Evolutionary conservation across 2,888 invertebrate genomes (phyloP).

Genomic region (Merodon equestris): DNA sequence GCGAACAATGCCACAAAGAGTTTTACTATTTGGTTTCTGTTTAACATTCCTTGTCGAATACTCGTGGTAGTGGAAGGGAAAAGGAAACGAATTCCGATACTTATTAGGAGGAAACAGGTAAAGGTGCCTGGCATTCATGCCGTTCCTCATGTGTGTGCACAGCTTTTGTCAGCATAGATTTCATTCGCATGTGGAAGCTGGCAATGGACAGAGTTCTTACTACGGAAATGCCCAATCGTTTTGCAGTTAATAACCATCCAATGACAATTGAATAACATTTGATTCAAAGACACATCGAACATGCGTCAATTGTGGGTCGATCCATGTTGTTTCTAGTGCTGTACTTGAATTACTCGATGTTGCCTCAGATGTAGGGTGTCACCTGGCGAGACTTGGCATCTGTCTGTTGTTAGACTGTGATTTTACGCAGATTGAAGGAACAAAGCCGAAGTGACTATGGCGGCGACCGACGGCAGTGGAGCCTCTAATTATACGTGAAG

Average conservation of each 20-base stretch:
- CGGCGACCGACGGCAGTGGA: too few relatives aligned
- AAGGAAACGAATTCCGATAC: constrained; percentile 23
- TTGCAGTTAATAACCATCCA: constrained; percentile 55
- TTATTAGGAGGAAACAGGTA: constrained; percentile 50
- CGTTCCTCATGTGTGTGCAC: constrained; percentile 49
- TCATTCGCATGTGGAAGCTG: constrained; percentile 60
- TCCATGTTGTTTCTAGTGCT: constrained; percentile 28
- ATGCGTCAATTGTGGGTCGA: constrained; percentile 18
- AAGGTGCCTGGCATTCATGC: constrained; percentile 50
- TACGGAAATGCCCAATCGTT: constrained; percentile 54
- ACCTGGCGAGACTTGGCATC: constrained; percentile 54
- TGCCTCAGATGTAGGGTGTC: constrained; percentile 1
- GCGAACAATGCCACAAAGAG: constrained; percentile 58
- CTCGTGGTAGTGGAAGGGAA: too few relatives aligned
- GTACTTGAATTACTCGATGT: constrained; percentile 26
- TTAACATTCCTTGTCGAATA: constrained; percentile 13
- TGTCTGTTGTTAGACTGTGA: constrained; percentile 24
- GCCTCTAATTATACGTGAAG: too few relatives aligned
- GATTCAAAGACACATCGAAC: constrained; percentile 7
- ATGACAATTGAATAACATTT: constrained; percentile 64
- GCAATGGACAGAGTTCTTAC: constrained; percentile 23
- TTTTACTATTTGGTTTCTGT: constrained; percentile 36
- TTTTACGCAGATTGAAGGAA: constrained; percentile 18
- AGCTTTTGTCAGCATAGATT: constrained; percentile 55
- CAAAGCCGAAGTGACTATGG: neutral